phyloP scores from a whole-genome alignment of 1,140 invertebrate genomes.

The Drosophila eugracilis region DNA sequence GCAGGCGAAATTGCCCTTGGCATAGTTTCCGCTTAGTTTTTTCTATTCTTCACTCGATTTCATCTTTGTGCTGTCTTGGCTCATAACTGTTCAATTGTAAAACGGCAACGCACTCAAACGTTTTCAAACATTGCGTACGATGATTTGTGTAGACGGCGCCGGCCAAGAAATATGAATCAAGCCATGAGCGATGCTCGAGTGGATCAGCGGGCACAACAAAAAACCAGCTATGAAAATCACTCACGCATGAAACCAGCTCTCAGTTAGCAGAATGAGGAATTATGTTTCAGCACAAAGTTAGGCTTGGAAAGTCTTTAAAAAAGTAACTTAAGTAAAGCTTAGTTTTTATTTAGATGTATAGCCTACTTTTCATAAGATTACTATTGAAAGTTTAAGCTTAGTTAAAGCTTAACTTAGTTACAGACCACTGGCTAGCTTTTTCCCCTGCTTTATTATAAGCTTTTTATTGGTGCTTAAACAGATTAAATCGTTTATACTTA shows the following conservation, averaged over 20 bases:
- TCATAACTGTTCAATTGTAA: slow-evolving; percentile 38
- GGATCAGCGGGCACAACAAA: slow-evolving; percentile 11
- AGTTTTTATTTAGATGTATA: not conserved
- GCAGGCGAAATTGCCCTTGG: slow-evolving; percentile 79
- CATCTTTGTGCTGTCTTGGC: slow-evolving; percentile 40
- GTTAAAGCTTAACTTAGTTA: not conserved
- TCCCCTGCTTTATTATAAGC: not conserved
- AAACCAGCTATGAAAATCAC: slow-evolving; percentile 41
- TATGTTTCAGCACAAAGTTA: not conserved
- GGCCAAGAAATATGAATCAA: slow-evolving; percentile 63
- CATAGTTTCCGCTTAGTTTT: slow-evolving; percentile 42
- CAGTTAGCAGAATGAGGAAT: not conserved
- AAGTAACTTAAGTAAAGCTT: not conserved
- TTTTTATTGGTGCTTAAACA: slow-evolving; percentile 7
- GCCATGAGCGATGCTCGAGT: slow-evolving; percentile 36
- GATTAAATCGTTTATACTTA: not conserved
- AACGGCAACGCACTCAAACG: slow-evolving; percentile 61
- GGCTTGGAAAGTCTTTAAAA: not conserved
- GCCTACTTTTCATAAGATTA: not conserved
- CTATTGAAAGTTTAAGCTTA: too few relatives aligned
- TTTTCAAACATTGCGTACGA: slow-evolving; percentile 67
- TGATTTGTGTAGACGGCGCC: slow-evolving; percentile 73
- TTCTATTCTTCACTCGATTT: slow-evolving; percentile 21
- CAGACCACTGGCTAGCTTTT: not conserved
- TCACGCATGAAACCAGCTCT: slow-evolving; percentile 65